Evolutionary conservation across 2,113 vertebrate species (phyloP).

Genomic region (Notothenia coriiceps): DNA sequence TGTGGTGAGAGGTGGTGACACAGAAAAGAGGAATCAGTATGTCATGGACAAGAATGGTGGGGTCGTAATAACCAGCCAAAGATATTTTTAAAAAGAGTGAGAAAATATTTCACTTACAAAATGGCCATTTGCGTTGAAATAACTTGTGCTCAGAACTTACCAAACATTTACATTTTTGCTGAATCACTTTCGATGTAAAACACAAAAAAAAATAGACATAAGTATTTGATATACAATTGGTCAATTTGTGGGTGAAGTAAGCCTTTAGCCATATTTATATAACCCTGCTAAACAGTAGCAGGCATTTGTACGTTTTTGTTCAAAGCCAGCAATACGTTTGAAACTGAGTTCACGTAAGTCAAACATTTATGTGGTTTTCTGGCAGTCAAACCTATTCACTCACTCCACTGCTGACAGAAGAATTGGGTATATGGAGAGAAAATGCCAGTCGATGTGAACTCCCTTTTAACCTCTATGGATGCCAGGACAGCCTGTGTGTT

Average conservation of each 20-base stretch:
- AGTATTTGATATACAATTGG: too few relatives aligned
- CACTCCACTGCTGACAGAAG: not conserved
- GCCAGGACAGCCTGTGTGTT: not conserved
- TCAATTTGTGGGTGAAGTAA: too few relatives aligned
- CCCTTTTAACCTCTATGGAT: not conserved
- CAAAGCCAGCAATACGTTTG: not conserved
- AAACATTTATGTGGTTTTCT: not conserved
- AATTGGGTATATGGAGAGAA: conserved; percentile 29
- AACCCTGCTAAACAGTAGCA: too few relatives aligned
- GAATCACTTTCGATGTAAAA: too few relatives aligned
- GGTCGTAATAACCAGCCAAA: not conserved
- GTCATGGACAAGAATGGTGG: not conserved
- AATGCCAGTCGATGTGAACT: conserved; percentile 1
- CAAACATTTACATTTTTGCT: too few relatives aligned
- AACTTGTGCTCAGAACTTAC: too few relatives aligned
- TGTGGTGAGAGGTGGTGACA: conserved; percentile 36
- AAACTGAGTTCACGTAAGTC: not conserved
- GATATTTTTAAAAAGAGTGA: not conserved
- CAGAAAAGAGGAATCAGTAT: conserved; percentile 11
- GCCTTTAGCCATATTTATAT: too few relatives aligned
- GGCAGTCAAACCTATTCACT: conserved; percentile 8
- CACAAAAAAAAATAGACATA: too few relatives aligned
- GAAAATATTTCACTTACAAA: not conserved
- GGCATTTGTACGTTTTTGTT: too few relatives aligned
- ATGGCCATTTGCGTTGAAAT: not conserved